Evolutionary conservation across 2,797 vertebrate genomes (phyloP).

Genomic region (Aeoliscus strigatus): DNA sequence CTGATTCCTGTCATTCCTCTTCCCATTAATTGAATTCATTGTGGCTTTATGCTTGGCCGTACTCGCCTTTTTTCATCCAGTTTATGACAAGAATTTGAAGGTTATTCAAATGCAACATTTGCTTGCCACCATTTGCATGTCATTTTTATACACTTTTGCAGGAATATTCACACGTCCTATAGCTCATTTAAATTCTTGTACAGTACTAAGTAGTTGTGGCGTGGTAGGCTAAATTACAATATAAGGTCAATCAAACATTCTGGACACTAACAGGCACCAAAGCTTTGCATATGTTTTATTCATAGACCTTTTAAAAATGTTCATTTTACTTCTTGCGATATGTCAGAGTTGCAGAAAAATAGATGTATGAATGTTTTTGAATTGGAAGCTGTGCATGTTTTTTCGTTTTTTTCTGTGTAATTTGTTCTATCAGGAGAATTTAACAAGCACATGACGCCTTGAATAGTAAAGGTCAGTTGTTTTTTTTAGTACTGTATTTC

Average conservation of each 20-base stretch:
- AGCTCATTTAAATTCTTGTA: constrained; percentile 59
- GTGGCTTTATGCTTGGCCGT: constrained; percentile 17
- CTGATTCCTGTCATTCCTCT: constrained; percentile 44
- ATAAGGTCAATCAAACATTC: constrained; percentile 69
- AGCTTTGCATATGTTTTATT: constrained; percentile 69
- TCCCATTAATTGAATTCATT: constrained; percentile 37
- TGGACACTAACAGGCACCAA: constrained; percentile 63
- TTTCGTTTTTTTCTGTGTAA: too few relatives aligned
- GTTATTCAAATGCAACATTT: constrained; percentile 59
- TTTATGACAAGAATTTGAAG: constrained; percentile 19
- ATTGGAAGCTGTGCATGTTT: too few relatives aligned
- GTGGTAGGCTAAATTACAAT: constrained; percentile 66
- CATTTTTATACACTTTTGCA: constrained; percentile 50
- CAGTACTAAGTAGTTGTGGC: constrained; percentile 48
- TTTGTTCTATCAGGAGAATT: too few relatives aligned
- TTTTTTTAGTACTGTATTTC: too few relatives aligned
- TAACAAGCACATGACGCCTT: too few relatives aligned
- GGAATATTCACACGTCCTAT: constrained; percentile 46
- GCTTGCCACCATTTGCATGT: constrained; percentile 63
- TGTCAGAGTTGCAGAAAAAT: constrained; percentile 11
- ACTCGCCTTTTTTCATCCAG: constrained; percentile 20
- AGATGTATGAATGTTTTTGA: constrained; percentile 5
- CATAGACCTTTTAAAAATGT: constrained; percentile 54
- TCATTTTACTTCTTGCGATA: constrained; percentile 53
- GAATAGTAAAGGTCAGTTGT: too few relatives aligned